Percentiles rank a stretch among this genome's conserved stretches.
Evolutionary conservation across 2,888 invertebrate genomes (phyloP).

Genomic region (Cryptocephalus primarius): DNA sequence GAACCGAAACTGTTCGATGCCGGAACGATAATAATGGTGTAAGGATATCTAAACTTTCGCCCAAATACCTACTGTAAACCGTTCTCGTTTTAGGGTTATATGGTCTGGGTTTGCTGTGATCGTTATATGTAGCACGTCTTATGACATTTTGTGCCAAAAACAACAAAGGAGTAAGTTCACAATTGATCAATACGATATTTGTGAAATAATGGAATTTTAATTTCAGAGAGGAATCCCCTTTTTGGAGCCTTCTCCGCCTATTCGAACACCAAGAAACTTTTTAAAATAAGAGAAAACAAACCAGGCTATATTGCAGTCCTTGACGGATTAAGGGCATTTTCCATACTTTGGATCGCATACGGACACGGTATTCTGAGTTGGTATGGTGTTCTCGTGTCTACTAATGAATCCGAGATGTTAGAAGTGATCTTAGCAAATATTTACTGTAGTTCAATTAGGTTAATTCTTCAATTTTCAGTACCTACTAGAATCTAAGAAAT

Average conservation of each 20-base stretch:
- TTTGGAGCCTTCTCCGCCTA: slow-evolving; percentile 21
- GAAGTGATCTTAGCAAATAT: too few relatives aligned
- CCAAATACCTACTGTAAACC: too few relatives aligned
- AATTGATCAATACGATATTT: too few relatives aligned
- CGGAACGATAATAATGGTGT: too few relatives aligned
- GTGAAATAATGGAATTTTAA: too few relatives aligned
- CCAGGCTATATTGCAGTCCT: slow-evolving; percentile 23
- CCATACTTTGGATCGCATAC: slow-evolving; percentile 27
- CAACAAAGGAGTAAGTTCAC: slow-evolving; percentile 1
- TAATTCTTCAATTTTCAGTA: slow-evolving; percentile 28
- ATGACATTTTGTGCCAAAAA: slow-evolving; percentile 1
- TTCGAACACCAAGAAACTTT: slow-evolving; percentile 21
- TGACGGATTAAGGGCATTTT: slow-evolving; percentile 23
- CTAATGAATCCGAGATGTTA: too few relatives aligned
- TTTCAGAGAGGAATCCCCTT: slow-evolving; percentile 8
- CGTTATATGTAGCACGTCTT: background rate
- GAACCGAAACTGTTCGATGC: slow-evolving; percentile 1
- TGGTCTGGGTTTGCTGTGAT: too few relatives aligned
- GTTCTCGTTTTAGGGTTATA: too few relatives aligned
- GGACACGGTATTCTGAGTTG: slow-evolving; percentile 17
- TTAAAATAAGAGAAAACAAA: slow-evolving; percentile 13
- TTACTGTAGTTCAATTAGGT: too few relatives aligned
- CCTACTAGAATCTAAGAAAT: slow-evolving; percentile 15
- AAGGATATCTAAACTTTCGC: too few relatives aligned
- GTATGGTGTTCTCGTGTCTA: background rate